Evolutionary conservation across 2,113 vertebrate species (phyloP).

Genomic region (Entelurus aequoreus): DNA sequence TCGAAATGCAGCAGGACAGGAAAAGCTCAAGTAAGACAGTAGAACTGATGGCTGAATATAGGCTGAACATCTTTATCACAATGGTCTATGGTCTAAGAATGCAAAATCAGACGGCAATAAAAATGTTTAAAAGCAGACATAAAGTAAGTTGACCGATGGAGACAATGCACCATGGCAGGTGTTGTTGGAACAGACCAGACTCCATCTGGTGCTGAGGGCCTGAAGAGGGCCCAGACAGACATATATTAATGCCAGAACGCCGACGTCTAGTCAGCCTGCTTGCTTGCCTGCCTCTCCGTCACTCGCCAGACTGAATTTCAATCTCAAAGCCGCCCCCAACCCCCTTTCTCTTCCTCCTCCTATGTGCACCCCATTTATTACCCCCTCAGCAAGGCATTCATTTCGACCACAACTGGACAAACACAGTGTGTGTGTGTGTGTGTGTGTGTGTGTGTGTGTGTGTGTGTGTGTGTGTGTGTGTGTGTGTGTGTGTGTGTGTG

Average conservation of each 20-base stretch:
- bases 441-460: conserved; percentile 16
- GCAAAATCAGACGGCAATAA: neutral
- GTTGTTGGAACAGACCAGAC: conserved; percentile 67
- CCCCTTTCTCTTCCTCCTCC: conserved; percentile 64
- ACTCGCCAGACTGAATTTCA: conserved; percentile 68
- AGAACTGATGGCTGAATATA: conserved; percentile 18
- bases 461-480: conserved; percentile 16
- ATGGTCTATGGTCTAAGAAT: too few relatives aligned
- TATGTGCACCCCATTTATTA: conserved; percentile 59
- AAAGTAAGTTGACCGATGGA: conserved; percentile 8
- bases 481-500: conserved; percentile 22
- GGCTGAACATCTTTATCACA: conserved; percentile 12
- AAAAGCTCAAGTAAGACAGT: conserved; percentile 30
- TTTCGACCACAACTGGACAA: conserved; percentile 38
- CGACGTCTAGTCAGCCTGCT: conserved; percentile 61
- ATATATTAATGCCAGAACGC: conserved; percentile 78
- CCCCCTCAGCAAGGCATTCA: conserved; percentile 59
- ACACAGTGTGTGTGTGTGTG: conserved; percentile 29
- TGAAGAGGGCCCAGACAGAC: conserved; percentile 71
- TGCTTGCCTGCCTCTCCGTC: conserved; percentile 58
- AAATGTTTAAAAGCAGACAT: conserved; percentile 11
- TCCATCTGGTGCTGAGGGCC: conserved; percentile 73
- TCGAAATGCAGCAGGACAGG: conserved; percentile 1
- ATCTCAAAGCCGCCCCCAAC: conserved; percentile 68
- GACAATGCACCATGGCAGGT: conserved; percentile 71